phyloP scores from a whole-genome alignment of 2,113 vertebrate genomes.

The Chionomys nivalis region DNA sequence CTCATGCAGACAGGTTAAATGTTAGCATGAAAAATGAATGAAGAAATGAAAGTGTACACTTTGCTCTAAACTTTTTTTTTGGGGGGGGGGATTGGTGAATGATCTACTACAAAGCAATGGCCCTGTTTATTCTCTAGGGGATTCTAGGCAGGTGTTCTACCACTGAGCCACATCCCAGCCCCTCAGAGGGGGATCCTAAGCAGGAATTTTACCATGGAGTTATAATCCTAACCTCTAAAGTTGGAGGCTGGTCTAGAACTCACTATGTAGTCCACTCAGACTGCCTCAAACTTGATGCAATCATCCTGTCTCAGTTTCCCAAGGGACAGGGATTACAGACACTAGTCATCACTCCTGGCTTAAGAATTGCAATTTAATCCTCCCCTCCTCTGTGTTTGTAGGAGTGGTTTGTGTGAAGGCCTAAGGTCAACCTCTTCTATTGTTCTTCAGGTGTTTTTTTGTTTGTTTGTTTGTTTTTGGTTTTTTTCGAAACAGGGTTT shows the following conservation, averaged over 20 bases:
- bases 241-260: background rate
- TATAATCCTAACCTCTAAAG: too few species aligned
- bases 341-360: background rate
- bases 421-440: background rate
- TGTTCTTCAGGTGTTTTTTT: background rate
- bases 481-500: background rate
- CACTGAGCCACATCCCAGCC: background rate
- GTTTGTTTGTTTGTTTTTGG: too few species aligned
- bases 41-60: background rate
- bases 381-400: background rate
- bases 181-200: background rate
- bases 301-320: background rate
- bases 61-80: background rate
- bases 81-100: too few species aligned
- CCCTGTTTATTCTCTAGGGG: background rate
- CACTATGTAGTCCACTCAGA: background rate
- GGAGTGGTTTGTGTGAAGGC: background rate
- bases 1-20: constrained; percentile 23
- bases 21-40: constrained; percentile 30
- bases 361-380: background rate
- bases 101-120: background rate
- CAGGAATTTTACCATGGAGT: too few species aligned
- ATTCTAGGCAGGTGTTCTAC: background rate
- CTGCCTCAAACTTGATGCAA: background rate
- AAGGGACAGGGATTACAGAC: background rate